phyloP scores from a whole-genome alignment of 2,113 vertebrate genomes.

The Empidonax alnorum region DNA sequence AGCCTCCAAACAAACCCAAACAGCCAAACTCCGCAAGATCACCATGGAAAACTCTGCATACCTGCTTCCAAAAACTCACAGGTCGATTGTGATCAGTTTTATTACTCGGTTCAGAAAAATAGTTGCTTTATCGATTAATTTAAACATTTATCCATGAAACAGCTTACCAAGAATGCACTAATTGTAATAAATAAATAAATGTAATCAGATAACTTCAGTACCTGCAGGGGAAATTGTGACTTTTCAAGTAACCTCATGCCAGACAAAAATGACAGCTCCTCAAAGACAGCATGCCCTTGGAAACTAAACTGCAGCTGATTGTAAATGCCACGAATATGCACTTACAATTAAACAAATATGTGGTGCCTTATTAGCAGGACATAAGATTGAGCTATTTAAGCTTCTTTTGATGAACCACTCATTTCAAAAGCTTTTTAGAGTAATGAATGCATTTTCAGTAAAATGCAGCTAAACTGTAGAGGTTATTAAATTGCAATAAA shows the following conservation, averaged over 20 bases:
- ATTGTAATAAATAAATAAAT: neutral
- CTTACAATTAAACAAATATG: neutral
- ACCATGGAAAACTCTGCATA: neutral
- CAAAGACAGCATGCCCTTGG: neutral
- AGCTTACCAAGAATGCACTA: neutral
- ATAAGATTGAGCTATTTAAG: neutral
- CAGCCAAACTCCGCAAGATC: rapidly evolving
- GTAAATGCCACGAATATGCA: neutral
- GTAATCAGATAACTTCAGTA: neutral
- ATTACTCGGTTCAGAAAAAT: neutral
- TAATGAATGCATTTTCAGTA: neutral
- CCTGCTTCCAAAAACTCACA: neutral
- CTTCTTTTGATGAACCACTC: neutral
- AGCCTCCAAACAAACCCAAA: neutral
- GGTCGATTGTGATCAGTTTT: neutral
- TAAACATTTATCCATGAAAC: neutral
- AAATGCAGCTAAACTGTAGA: neutral
- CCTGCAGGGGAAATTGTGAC: neutral
- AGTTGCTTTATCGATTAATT: neutral
- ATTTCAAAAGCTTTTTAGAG: neutral
- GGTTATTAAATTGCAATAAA: neutral
- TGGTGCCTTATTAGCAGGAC: neutral
- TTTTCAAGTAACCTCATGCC: neutral
- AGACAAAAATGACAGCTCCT: neutral
- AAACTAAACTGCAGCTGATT: neutral